Evolutionary conservation across 2,888 invertebrate genomes (phyloP), one percentile per base, ranked within the genome.

Genomic region (Phyllotreta striolata): DNA sequence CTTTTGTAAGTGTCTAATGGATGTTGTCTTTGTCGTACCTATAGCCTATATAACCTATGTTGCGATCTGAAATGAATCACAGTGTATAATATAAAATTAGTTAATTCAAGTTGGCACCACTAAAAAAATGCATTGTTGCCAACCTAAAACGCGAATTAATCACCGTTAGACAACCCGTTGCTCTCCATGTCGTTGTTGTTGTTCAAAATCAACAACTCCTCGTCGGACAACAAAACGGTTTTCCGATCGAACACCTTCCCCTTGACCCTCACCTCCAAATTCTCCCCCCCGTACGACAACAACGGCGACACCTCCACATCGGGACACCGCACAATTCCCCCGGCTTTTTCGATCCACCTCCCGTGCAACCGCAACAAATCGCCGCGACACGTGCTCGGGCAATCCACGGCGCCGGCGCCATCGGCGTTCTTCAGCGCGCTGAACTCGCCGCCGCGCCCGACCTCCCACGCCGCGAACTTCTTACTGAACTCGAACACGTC

Each of bases 381-480:
- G 38, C 88, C 86, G 55, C 90, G 85, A 1, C 95, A 92, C 0
- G 98, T 96, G 0, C 89, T 88, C 0, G 98, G 94, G 63, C 95
- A 96, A 82, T 98, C 98, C 77, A 94, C 92, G 41, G 91, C 91
- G 10, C 52, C 59, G 6, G 52, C 14, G 0, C 88, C 85, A 78
- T 98, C 93, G 0, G 93, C 87, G 81, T 99, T 99, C 79, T 99
- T 99, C 70, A 99, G 82, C 0, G 98, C 97, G 73, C 98, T 96
- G 79, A 99, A 99, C 80, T 99, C 99, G 65, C 93, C 91, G 71
- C 93, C 91, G 49, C 98, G 87, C 0, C 91, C 87, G 0, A 94
- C 93, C 83, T 98, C 96, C 89, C 97, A 93, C 5, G 95, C 94
- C 8, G 92, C 95, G 77, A 99, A 94, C 73, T 90, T 91, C 69